Evolutionary conservation across 2,888 invertebrate species (phyloP).

Genomic region (Carcina quercana): DNA sequence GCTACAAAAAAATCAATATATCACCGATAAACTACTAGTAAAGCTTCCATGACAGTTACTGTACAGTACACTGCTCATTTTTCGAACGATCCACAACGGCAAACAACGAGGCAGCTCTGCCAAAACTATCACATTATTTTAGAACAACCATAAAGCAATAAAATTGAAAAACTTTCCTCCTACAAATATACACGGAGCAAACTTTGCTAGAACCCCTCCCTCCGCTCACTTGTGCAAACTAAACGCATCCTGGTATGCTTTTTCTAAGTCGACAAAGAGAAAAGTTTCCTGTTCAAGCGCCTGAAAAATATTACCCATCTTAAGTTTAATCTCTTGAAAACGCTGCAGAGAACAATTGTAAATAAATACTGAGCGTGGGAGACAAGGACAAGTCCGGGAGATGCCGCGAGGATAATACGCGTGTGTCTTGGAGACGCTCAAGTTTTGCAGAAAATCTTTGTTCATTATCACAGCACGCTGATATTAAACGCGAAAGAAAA

Average conservation of each 20-base stretch:
- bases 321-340: constrained; percentile 66
- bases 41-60: no score
- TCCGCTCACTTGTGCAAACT: constrained; percentile 1
- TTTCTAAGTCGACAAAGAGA: constrained; percentile 33
- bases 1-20: no score
- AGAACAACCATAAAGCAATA: constrained; percentile 12
- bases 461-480: not conserved
- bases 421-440: not conserved
- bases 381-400: not conserved
- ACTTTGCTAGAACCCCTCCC: constrained; percentile 3
- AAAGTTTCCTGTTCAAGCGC: constrained; percentile 52
- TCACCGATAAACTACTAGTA: no score
- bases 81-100: no score
- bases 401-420: not conserved
- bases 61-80: no score
- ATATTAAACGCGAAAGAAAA: no score
- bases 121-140: not conserved
- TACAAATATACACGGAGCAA: constrained; percentile 1
- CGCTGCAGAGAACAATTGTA: constrained; percentile 53
- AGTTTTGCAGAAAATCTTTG: not conserved
- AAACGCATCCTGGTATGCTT: constrained; percentile 21
- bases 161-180: constrained; percentile 12
- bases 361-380: constrained; percentile 41
- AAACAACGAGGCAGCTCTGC: not conserved
- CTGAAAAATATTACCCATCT: constrained; percentile 65